A percentile compares a stretch with the other conserved stretches of the same genome.
phyloP scores from a whole-genome alignment of 2,113 vertebrate genomes.

The Reinhardtius hippoglossoides region DNA sequence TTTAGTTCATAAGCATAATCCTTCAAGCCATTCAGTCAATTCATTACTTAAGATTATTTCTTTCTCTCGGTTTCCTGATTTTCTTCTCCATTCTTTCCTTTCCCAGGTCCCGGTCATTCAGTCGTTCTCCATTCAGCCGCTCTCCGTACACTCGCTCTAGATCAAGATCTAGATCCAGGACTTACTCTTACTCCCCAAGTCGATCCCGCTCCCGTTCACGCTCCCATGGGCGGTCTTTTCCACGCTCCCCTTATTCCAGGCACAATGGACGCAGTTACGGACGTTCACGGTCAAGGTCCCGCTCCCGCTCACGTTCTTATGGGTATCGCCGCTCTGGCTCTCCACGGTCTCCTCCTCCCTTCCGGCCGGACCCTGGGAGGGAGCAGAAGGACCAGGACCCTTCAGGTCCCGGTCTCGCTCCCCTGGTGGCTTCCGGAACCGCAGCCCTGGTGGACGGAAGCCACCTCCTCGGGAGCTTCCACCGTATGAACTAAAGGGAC shows the following conservation, averaged over 20 bases:
- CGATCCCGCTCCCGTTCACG: slow-evolving; percentile 84
- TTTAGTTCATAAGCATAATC: slow-evolving; percentile 6
- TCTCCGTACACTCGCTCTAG: slow-evolving; percentile 93
- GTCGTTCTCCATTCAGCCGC: slow-evolving; percentile 92
- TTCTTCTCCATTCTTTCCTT: slow-evolving; percentile 21
- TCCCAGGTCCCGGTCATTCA: slow-evolving; percentile 94
- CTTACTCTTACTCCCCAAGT: slow-evolving; percentile 85
- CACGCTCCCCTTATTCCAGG: slow-evolving; percentile 89
- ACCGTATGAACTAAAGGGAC: slow-evolving; percentile 90
- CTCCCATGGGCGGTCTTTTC: slow-evolving; percentile 93
- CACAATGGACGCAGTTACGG: slow-evolving; percentile 83
- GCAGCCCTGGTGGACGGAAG: slow-evolving; percentile 89
- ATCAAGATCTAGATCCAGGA: slow-evolving; percentile 89
- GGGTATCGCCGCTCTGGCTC: slow-evolving; percentile 93
- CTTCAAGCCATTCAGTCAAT: neutral
- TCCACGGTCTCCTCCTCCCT: slow-evolving; percentile 85
- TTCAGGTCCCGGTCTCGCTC: slow-evolving; percentile 88
- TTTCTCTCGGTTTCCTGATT: neutral
- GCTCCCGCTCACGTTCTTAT: slow-evolving; percentile 86
- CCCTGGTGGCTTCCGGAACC: slow-evolving; percentile 81
- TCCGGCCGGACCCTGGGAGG: slow-evolving; percentile 79
- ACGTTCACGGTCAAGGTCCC: slow-evolving; percentile 70
- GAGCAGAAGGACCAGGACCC: slow-evolving; percentile 52
- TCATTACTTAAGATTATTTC: slow-evolving; percentile 8
- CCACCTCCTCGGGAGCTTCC: slow-evolving; percentile 86